Evolutionary conservation across 2,113 vertebrate genomes (phyloP).

Genomic region (Microtus richardsoni): DNA sequence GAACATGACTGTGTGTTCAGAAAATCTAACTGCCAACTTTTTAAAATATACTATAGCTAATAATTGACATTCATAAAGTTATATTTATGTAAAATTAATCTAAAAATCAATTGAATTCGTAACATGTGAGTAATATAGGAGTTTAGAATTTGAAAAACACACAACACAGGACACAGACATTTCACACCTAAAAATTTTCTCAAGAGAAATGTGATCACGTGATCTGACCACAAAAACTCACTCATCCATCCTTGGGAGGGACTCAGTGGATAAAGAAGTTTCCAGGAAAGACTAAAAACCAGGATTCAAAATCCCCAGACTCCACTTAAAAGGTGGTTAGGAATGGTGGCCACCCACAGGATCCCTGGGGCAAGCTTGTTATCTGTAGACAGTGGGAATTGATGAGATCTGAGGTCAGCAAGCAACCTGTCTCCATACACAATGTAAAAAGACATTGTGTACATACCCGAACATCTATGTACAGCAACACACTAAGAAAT

Average conservation of each 20-base stretch:
- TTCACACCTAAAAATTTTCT: neutral
- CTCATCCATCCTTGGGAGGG: neutral
- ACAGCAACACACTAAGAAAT: neutral
- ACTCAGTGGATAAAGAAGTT: neutral
- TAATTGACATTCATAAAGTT: neutral
- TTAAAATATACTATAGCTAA: neutral
- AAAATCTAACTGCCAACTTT: neutral
- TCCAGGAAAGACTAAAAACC: neutral
- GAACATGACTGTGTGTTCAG: neutral
- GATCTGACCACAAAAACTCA: neutral
- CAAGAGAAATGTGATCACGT: neutral
- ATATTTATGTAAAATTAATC: neutral
- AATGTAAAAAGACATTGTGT: neutral
- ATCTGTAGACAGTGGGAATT: too few relatives aligned
- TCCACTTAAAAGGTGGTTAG: neutral
- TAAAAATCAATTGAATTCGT: constrained; percentile 18
- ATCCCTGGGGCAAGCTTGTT: neutral
- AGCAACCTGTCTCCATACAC: neutral
- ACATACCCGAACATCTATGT: neutral
- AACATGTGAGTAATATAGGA: neutral
- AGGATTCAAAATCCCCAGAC: neutral
- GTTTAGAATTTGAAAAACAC: neutral
- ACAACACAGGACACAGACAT: neutral
- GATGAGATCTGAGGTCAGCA: neutral
- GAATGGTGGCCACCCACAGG: neutral